Conservation (phyloP, 1,140 invertebrate genomes). For the Coenobita brevimanus region DNA sequence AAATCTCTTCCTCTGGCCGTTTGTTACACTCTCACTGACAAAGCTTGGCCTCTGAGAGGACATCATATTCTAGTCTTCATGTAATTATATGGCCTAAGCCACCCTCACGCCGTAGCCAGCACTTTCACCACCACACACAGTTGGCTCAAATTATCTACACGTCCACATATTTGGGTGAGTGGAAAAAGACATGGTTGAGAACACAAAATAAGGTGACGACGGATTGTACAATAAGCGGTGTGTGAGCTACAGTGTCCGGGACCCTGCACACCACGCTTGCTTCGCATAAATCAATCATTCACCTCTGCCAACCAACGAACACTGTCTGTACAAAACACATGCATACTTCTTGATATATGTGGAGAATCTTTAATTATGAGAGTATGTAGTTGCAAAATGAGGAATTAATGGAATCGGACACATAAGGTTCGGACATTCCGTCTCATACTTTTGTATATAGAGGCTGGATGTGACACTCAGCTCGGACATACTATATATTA, state of each 20-base stretch:
- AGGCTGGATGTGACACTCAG: too few relatives aligned
- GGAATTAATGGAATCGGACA: not conserved
- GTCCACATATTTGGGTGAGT: not conserved
- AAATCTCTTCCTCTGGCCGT: constrained; percentile 61
- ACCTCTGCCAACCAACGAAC: too few relatives aligned
- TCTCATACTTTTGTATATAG: not conserved
- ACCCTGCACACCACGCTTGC: too few relatives aligned
- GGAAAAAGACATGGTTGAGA: constrained; percentile 15
- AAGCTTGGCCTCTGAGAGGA: constrained; percentile 43
- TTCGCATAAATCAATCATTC: too few relatives aligned
- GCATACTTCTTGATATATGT: too few relatives aligned
- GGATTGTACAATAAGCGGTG: not conserved
- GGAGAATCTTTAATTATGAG: too few relatives aligned
- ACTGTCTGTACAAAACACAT: too few relatives aligned
- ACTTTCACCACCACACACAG: constrained; percentile 5
- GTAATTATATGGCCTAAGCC: constrained; percentile 8
- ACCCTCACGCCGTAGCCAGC: not conserved
- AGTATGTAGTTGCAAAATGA: not conserved
- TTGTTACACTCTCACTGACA: constrained; percentile 59
- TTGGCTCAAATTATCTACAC: constrained; percentile 16
- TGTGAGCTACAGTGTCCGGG: not conserved
- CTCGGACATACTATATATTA: too few relatives aligned
- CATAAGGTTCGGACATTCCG: constrained; percentile 2
- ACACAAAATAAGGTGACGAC: constrained; percentile 6
- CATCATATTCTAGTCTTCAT: constrained; percentile 54